Evolutionary conservation across 2,797 vertebrate genomes (phyloP), one percentile per base, ranked within the genome.

Genomic region (Pempheris klunzingeri): DNA sequence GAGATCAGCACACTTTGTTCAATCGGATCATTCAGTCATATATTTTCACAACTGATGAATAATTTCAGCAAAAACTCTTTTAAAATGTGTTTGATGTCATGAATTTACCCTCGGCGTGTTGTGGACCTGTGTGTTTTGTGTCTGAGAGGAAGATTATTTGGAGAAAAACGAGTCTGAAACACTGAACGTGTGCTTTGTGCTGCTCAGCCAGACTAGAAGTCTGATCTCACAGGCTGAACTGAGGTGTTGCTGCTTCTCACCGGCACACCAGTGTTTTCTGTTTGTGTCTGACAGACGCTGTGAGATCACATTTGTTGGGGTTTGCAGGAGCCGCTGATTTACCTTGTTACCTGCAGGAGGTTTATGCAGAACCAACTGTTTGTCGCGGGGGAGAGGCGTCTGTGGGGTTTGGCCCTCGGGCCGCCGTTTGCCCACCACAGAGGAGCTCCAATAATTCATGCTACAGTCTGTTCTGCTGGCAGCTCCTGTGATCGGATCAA

Each of bases 401-500:
- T n/a, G n/a, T n/a, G n/a, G 4, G 17, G 24, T 61, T 17, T 12
- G 24, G n/a, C 24, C 65, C 39, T 15, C 32, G 5, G 26, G 28
- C 66, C 1, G 14, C 41, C 18, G 28, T 46, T 70, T 49, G 4
- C 17, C n/a, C 9, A 0, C 17, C 18, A 9, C 70, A 26, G n/a
- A 54, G 20, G 32, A 62, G 65, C 55, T 62, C 30, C 10, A 20
- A 60, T 53, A 61, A 38, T 38, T 60, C 1, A 41, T 20, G 28
- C 38, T 17, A 9, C 38, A 13, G n/a, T 68, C 0, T 30, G 7
- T 59, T 34, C 6, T 5, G n/a, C 10, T 38, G 54, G 36, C 68
- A 60, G 46, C 53, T 53, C 6, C 13, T 72, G 12, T 66, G 61
- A 28, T 14, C 7, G 8, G 38, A 49, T 77, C 57, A 39, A 61